Base-by-base conservation (phyloP, 2,113 vertebrate species). In the Bubo blakistoni region DNA sequence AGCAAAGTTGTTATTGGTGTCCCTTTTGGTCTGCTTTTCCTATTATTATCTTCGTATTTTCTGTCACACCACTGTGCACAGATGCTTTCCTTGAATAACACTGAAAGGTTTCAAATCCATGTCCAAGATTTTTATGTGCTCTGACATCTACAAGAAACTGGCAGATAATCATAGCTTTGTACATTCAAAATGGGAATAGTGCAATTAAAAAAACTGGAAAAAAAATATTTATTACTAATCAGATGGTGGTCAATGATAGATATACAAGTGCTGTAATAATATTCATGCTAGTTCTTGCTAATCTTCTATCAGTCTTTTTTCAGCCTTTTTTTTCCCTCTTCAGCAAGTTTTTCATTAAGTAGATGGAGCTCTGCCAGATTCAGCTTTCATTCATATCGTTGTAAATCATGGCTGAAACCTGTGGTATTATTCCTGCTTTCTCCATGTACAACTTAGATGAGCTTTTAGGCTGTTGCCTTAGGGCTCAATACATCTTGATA, bases 301-400 rank as follows among this genome's bases (percentile, higher is more conserved):
- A 96, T 79, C 83, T 86, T 88, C 72, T 91, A 57, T 72, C 76
- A 69, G 52, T 22, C 46, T 74, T 54, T 89, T 80, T 92, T 72
- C 34, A 86, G 24, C 18, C 44, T 14, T 52, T 44, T 51, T 61
- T 92, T 61, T 63, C 14, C 16, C 40, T 92, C 78, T 87, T 95
- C 61, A 88, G 34, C 69, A 83, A 93, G 52, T 67, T 89, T 93
- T 96, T 93, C 90, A 96, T 96, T 96, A 96, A 96, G 44, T 36
- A 84, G 40, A 81, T 92, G 90, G 95, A 94, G 16, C 20, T 86
- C 58, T 92, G 92, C 96, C 96, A 97, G 95, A 59, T 55, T 89
- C 44, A 91, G 52, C 74, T 94, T 94, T 96, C 72, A 86, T 94
- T 93, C 69, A 86, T 52, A 58, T 76, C 20, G 10, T 54, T 96